Conservation (phyloP, 1,140 invertebrate species). For the Drosophila malerkotliana region DNA sequence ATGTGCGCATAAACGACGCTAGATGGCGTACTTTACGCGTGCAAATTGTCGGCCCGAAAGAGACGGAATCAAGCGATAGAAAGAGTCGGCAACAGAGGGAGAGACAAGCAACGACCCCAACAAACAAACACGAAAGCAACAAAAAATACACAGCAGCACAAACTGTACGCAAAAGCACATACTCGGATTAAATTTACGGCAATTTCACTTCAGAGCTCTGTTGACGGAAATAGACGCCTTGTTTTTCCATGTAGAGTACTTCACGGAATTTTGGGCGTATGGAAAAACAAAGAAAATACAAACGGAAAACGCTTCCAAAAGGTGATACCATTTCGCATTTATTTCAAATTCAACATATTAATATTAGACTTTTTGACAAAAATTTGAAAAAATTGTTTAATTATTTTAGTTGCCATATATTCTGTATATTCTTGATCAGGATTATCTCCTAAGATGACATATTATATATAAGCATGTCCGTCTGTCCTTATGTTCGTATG, state of each 20-base stretch:
- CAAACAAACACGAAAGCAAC: conserved; percentile 9
- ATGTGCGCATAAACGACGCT: conserved; percentile 78
- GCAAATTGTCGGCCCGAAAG: conserved; percentile 59
- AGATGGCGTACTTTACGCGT: conserved; percentile 76
- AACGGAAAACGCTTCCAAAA: too few species aligned
- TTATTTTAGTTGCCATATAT: background rate
- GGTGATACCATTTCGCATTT: too few species aligned
- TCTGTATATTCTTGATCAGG: too few species aligned
- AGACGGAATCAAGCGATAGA: conserved; percentile 14
- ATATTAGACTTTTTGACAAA: too few species aligned
- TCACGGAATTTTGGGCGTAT: too few species aligned
- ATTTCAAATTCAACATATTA: too few species aligned
- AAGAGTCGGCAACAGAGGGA: conserved; percentile 11
- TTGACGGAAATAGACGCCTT: conserved; percentile 62
- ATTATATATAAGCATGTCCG: too few species aligned
- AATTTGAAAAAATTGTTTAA: background rate
- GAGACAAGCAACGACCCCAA: conserved; percentile 1
- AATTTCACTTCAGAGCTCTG: conserved; percentile 53
- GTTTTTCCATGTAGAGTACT: conserved; percentile 20
- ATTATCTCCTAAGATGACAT: too few species aligned
- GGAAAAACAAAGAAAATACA: too few species aligned
- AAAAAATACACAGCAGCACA: conserved; percentile 5
- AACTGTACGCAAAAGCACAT: background rate
- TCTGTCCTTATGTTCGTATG: too few species aligned
- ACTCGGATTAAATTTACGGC: conserved; percentile 70